Evolutionary conservation across 2,888 invertebrate species (phyloP).

Genomic region (Himalopsyche japonica): DNA sequence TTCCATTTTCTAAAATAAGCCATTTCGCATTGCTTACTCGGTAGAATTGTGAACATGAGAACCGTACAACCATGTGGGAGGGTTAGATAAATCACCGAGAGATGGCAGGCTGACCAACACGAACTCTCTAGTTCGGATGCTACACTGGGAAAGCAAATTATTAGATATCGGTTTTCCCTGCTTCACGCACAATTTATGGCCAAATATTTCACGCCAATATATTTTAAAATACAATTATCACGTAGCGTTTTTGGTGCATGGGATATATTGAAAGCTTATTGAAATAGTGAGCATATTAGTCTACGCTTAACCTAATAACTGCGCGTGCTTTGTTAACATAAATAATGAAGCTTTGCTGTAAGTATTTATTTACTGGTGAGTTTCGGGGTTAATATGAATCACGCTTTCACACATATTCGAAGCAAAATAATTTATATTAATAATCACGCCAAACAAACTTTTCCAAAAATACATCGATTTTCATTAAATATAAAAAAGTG

Average conservation of each 20-base stretch:
- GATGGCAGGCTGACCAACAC: conserved; percentile 8
- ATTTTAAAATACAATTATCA: neutral
- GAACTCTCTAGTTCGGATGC: neutral
- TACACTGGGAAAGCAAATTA: conserved; percentile 18
- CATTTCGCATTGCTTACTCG: neutral
- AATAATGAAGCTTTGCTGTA: neutral
- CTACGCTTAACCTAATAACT: neutral
- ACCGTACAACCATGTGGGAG: neutral
- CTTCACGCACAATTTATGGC: neutral
- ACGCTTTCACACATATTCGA: no score
- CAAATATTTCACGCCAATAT: neutral
- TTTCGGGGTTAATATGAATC: no score
- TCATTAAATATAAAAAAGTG: no score
- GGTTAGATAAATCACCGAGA: conserved; percentile 21
- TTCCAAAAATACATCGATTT: no score
- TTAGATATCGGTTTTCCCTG: conserved; percentile 24
- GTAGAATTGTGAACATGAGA: neutral
- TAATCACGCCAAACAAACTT: no score
- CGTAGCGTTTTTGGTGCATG: neutral
- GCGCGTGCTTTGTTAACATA: neutral
- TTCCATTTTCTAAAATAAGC: neutral
- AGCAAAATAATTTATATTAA: no score
- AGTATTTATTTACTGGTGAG: no score
- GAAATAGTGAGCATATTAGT: neutral
- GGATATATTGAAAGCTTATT: neutral